Conservation (phyloP, 2,113 vertebrate genomes). For the Anseranas semipalmata region DNA sequence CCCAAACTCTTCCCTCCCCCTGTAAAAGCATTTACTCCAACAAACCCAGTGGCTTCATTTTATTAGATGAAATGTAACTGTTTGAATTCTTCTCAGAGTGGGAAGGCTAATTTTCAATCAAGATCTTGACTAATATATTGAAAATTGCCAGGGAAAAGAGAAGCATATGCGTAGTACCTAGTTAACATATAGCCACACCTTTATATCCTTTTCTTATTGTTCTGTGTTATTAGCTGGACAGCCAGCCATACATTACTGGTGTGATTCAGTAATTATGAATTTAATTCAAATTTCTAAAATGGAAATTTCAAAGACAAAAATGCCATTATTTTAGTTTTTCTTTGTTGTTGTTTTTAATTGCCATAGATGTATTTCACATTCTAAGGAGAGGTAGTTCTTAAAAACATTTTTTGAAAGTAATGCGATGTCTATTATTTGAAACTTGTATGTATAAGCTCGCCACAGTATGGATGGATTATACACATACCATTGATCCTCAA, state of each 20-base stretch:
- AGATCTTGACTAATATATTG: background rate
- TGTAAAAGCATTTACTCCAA: background rate
- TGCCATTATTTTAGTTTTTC: background rate
- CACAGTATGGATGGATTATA: background rate
- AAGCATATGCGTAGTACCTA: background rate
- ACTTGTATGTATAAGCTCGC: background rate
- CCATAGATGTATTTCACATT: background rate
- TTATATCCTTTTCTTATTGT: background rate
- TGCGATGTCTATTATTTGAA: background rate
- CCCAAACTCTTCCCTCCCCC: background rate
- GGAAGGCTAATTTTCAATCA: background rate
- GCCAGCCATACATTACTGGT: background rate
- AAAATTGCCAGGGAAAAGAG: background rate
- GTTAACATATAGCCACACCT: background rate
- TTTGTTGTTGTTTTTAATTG: background rate
- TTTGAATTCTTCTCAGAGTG: background rate
- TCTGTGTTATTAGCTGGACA: background rate
- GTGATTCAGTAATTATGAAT: background rate
- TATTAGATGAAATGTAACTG: background rate
- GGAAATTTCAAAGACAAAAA: background rate
- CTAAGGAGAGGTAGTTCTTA: background rate
- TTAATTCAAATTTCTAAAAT: background rate
- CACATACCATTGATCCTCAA: background rate
- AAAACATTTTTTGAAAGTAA: background rate
- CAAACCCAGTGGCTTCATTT: background rate